Percentiles rank a stretch among this genome's conserved stretches.
Conservation (phyloP, 2,113 vertebrate species). For the Phaethon lepturus region DNA sequence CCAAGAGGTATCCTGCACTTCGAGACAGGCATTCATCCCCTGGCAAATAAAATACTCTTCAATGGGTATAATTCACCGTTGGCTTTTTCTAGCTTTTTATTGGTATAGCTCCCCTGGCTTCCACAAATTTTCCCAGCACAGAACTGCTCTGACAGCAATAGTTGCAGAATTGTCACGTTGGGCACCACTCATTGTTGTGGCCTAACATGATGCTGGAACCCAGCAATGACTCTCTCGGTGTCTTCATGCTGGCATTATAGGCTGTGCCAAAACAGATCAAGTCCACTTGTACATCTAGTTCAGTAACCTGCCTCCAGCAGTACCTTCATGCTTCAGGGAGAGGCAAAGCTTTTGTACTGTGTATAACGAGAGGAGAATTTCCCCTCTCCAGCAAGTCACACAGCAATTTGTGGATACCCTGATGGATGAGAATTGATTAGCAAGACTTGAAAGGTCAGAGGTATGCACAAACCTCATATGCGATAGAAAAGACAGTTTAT, state of each 20-base stretch:
- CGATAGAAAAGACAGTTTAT: background rate
- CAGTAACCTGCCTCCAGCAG: constrained; percentile 34
- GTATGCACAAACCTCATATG: background rate
- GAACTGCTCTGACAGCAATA: background rate
- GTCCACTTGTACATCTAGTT: background rate
- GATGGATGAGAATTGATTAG: constrained; percentile 46
- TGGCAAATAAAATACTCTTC: background rate
- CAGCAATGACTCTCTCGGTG: accelerated
- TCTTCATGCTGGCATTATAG: background rate
- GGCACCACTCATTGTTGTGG: background rate
- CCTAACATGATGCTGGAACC: accelerated
- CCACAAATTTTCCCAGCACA: background rate
- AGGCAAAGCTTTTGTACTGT: constrained; percentile 31
- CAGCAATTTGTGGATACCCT: background rate
- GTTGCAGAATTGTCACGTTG: background rate
- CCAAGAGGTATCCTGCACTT: background rate
- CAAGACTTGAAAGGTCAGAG: constrained; percentile 25
- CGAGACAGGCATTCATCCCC: background rate
- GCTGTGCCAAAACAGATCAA: constrained; percentile 14
- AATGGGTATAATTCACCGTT: background rate
- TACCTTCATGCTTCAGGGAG: background rate
- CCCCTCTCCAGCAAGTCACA: background rate
- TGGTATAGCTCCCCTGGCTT: background rate
- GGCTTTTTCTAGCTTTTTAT: background rate
- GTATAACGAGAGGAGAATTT: constrained; percentile 10